Evolutionary conservation across 2,113 vertebrate genomes (phyloP).

Genomic region (Perca flavescens): DNA sequence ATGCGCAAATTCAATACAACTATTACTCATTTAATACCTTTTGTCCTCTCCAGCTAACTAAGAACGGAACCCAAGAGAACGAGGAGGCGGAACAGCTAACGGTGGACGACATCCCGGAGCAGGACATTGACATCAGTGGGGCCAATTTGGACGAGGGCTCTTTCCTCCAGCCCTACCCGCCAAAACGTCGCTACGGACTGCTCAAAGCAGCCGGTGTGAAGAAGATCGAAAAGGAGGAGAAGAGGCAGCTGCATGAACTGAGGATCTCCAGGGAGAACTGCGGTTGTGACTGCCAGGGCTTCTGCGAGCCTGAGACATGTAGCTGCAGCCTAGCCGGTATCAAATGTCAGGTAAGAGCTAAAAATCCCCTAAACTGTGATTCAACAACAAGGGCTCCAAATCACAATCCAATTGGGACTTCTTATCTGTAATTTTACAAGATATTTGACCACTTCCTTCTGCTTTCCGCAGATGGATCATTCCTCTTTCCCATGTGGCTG

Average conservation of each 20-base stretch:
- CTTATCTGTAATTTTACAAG: not conserved
- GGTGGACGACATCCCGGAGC: constrained; percentile 90
- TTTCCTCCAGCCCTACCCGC: constrained; percentile 92
- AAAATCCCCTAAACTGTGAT: not conserved
- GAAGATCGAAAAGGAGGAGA: constrained; percentile 95
- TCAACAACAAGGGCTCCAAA: not conserved
- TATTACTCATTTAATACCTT: not conserved
- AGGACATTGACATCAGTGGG: constrained; percentile 85
- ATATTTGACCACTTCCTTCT: constrained; percentile 13
- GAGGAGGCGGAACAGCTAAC: constrained; percentile 91
- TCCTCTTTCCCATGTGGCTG: constrained; percentile 96
- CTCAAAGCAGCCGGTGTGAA: constrained; percentile 92
- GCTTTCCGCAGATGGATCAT: constrained; percentile 91
- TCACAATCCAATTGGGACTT: not conserved
- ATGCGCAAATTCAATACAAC: not conserved
- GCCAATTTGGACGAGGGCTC: constrained; percentile 88
- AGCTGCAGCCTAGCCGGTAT: constrained; percentile 95
- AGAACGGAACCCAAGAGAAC: constrained; percentile 86
- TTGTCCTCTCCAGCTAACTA: constrained; percentile 85
- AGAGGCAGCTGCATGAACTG: constrained; percentile 91
- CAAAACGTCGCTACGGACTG: constrained; percentile 89
- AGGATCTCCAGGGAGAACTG: constrained; percentile 94
- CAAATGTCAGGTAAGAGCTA: constrained; percentile 92
- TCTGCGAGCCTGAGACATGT: constrained; percentile 96
- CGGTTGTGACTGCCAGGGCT: constrained; percentile 92